Conservation (phyloP, 1,140 invertebrate species). For the Gonioctena quinquepunctata region DNA sequence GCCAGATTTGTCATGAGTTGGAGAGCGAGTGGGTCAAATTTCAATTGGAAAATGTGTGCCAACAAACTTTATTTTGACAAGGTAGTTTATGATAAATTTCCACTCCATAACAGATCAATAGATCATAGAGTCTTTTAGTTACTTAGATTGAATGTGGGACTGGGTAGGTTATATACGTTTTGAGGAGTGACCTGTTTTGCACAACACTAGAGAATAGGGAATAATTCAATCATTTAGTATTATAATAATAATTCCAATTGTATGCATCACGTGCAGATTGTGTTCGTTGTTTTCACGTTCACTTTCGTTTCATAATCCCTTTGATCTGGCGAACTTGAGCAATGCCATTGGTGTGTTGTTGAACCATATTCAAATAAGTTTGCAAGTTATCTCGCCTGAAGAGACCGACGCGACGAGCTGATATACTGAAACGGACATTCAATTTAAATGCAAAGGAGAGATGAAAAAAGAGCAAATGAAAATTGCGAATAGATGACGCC, state of each 20-base stretch:
- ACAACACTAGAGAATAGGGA: no score
- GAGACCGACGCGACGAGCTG: neutral
- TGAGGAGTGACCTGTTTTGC: no score
- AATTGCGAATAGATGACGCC: slow-evolving; percentile 44
- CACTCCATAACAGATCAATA: no score
- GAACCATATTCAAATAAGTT: neutral
- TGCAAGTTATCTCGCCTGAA: neutral
- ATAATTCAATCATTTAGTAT: no score
- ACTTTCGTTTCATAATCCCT: neutral
- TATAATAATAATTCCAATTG: neutral
- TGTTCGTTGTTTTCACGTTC: neutral
- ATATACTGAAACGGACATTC: slow-evolving; percentile 14
- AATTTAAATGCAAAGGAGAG: slow-evolving; percentile 22
- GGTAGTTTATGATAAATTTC: no score
- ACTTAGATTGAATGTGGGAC: no score
- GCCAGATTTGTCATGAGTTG: no score
- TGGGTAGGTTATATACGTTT: no score
- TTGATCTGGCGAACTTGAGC: neutral
- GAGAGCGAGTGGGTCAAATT: no score
- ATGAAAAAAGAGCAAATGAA: slow-evolving; percentile 34
- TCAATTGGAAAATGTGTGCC: no score
- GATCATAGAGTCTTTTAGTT: no score
- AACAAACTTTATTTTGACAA: no score
- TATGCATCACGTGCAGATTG: neutral
- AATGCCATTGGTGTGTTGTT: neutral